Evolutionary conservation across 1,140 invertebrate species (phyloP).

Genomic region (Lanistes nyassanus): DNA sequence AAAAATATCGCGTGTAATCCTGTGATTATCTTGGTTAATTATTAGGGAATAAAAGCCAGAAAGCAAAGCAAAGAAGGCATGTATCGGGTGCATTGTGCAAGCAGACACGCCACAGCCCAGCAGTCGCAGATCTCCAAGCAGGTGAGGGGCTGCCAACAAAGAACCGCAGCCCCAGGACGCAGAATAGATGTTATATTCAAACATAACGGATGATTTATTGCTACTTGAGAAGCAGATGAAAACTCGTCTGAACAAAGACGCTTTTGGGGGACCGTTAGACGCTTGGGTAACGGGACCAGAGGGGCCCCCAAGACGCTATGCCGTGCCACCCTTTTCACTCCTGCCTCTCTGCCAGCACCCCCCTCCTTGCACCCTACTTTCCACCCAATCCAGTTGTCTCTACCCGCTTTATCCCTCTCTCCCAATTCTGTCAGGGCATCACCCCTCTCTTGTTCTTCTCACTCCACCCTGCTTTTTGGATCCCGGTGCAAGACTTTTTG

Average conservation of each 20-base stretch:
- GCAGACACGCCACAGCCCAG: slow-evolving; percentile 33
- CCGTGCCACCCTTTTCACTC: slow-evolving; percentile 9
- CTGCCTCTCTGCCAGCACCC: neutral
- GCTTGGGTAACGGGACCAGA: slow-evolving; percentile 9
- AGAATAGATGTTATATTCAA: slow-evolving; percentile 49
- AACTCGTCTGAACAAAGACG: slow-evolving; percentile 41
- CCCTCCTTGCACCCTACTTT: neutral
- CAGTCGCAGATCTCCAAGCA: slow-evolving; percentile 31
- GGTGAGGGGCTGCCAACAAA: slow-evolving; percentile 41
- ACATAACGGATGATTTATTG: slow-evolving; percentile 51
- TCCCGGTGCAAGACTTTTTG: neutral
- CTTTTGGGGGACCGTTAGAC: slow-evolving; percentile 26
- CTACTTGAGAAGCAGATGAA: slow-evolving; percentile 48
- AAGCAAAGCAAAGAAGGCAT: slow-evolving; percentile 39
- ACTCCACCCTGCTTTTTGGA: neutral
- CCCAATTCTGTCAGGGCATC: neutral
- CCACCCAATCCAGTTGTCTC: slow-evolving; percentile 12
- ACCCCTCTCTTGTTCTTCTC: neutral
- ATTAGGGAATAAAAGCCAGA: slow-evolving; percentile 46
- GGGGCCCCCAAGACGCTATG: neutral
- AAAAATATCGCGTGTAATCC: slow-evolving; percentile 48
- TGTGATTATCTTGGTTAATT: slow-evolving; percentile 51
- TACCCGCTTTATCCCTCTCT: neutral
- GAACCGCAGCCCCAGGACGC: slow-evolving; percentile 37
- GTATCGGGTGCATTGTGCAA: slow-evolving; percentile 38